These are phyloP conservation scores for Danio tinwini DNA, from an alignment of 2,797 vertebrate genomes.

Conservation along the genomic window DNA sequence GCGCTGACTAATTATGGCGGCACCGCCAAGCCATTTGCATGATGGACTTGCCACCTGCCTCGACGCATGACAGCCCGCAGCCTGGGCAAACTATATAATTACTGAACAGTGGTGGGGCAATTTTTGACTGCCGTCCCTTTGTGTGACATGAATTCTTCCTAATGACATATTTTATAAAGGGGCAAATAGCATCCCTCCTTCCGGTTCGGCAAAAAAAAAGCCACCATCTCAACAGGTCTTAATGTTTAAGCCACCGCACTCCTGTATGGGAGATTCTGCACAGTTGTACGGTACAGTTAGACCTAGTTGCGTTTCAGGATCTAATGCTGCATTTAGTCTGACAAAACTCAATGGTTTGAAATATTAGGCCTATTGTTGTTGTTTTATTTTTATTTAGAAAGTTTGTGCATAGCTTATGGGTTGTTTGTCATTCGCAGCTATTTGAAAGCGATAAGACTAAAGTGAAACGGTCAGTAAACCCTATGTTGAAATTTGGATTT, in stretches of 20 bases:
- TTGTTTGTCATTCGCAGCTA: too few relatives aligned
- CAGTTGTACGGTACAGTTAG: slow-evolving; percentile 58
- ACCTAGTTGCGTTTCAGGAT: slow-evolving; percentile 57
- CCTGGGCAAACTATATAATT: slow-evolving; percentile 99
- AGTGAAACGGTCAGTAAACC: too few relatives aligned
- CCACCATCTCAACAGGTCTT: slow-evolving; percentile 88
- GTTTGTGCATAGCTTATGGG: slow-evolving; percentile 65
- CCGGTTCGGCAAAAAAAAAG: slow-evolving; percentile 81
- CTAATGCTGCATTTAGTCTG: not conserved
- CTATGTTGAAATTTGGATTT: too few relatives aligned
- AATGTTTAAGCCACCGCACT: slow-evolving; percentile 85
- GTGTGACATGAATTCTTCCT: slow-evolving; percentile 98
- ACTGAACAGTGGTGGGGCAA: slow-evolving; percentile 99
- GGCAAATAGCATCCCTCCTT: slow-evolving; percentile 94
- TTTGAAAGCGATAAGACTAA: too few relatives aligned
- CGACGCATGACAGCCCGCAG: slow-evolving; percentile 89
- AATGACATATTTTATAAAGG: slow-evolving; percentile 99
- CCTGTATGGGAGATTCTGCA: slow-evolving; percentile 65
- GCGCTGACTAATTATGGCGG: slow-evolving; percentile 96
- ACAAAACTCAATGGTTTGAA: slow-evolving; percentile 60
- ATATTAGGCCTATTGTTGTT: slow-evolving; percentile 72
- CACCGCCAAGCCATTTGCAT: slow-evolving; percentile 99
- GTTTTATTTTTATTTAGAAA: slow-evolving; percentile 66
- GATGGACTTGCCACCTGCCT: slow-evolving; percentile 99
- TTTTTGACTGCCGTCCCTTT: slow-evolving; percentile 99